Conservation (phyloP, 2,113 vertebrate species). For the Nannospalax galili region DNA sequence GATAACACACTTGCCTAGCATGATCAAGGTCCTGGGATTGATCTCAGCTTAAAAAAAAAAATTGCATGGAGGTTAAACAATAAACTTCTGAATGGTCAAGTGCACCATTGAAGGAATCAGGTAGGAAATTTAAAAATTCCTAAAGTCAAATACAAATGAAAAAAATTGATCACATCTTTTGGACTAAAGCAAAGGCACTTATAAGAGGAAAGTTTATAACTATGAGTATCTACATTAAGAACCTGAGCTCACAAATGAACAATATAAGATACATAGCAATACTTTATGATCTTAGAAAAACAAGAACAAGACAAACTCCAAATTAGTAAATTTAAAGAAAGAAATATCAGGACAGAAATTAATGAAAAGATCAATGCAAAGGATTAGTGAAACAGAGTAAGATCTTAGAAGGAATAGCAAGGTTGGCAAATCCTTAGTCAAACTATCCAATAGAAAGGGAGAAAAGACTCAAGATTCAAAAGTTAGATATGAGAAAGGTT, state of each 20-base stretch:
- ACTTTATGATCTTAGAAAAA: neutral
- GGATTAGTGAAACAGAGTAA: neutral
- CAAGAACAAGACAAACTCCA: neutral
- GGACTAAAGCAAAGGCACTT: neutral
- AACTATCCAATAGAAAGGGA: neutral
- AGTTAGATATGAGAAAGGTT: neutral
- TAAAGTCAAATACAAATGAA: neutral
- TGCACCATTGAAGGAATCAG: neutral
- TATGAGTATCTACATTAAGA: neutral
- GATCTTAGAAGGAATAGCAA: neutral
- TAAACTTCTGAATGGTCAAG: neutral
- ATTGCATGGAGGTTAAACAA: neutral
- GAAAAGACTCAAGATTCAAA: neutral
- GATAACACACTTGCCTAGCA: neutral
- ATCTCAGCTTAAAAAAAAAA: neutral
- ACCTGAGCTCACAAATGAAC: neutral
- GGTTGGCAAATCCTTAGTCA: neutral
- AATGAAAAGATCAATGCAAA: neutral
- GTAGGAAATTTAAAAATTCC: neutral
- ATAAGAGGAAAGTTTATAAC: neutral
- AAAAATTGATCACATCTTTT: too few relatives aligned
- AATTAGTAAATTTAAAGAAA: neutral
- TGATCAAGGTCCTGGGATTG: neutral
- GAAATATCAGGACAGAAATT: neutral
- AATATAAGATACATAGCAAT: neutral